Evolutionary conservation across 2,113 vertebrate genomes (phyloP), one percentile per base, ranked within the genome.

Genomic region (Myrmophylax atrothorax): DNA sequence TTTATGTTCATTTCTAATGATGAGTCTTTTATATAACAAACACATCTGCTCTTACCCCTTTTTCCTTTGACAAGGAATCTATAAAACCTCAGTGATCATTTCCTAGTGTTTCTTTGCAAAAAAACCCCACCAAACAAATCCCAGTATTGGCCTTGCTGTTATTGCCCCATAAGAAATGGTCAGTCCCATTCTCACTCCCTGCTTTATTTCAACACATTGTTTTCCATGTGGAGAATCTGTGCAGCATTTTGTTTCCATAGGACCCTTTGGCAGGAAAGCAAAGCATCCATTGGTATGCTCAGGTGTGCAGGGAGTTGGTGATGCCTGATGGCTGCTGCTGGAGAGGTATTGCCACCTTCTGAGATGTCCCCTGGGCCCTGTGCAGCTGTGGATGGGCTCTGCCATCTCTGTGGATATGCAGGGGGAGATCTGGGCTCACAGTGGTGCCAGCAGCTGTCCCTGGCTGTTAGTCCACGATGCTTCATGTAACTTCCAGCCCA

Each of bases 1-100:
- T 98, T 83, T 98, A 98, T 98, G 97, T 96, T 95, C 74, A 78
- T 98, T 98, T 98, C 95, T 60, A 98, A 98, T 69, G 23, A 69
- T 38, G 80, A 94, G 69, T 93, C 55, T 73, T 58, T 49, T 75
- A 13, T 70, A 24, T 72, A 49, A 73, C 52, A 76, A 79, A 62
- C 1, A 0, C 12, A 38, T 42, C 53, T 89, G 37, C 33, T 52
- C 10, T 84, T 67, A 23, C 10, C 9, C 20, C 12, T 80, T 79
- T 87, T 67, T 60, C 7, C 44, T 56, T 40, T 68, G 49, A 74
- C 14, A 19, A 1, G 1, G 56, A n/a, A 40, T 78, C 35, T 93
- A 0, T 66, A 37, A 78, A 86, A 35, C 29, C 8, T 8, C 25
- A 33, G 52, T 35, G 31, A 25, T 37, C 2, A 1, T 29, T 70